phyloP scores from a whole-genome alignment of 1,140 invertebrate species.

The Philopotamus ludificatus region DNA sequence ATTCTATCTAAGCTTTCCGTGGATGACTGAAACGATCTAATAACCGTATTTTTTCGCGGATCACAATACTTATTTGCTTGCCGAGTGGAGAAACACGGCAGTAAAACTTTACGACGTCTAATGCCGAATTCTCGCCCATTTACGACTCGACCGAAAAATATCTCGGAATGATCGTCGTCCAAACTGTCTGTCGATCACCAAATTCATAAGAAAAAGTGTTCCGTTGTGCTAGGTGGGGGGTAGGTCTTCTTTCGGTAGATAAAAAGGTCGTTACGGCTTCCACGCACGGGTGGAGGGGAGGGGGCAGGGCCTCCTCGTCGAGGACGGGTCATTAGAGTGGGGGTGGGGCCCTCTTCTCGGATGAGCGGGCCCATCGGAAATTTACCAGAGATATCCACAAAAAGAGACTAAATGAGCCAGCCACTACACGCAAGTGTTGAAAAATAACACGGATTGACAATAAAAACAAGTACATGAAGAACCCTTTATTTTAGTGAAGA shows the following conservation, averaged over 20 bases:
- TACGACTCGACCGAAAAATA: neutral
- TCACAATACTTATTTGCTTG: too few relatives aligned
- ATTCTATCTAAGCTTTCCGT: neutral
- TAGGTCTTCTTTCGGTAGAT: conserved; percentile 18
- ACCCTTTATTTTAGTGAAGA: too few relatives aligned
- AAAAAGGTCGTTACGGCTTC: conserved; percentile 23
- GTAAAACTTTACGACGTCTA: neutral
- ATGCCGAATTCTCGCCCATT: neutral
- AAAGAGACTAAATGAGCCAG: too few relatives aligned
- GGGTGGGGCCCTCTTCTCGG: conserved; percentile 3
- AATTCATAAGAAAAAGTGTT: conserved; percentile 4
- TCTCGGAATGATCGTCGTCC: conserved; percentile 16
- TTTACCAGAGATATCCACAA: neutral
- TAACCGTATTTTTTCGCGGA: neutral
- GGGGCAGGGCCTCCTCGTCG: conserved; percentile 1
- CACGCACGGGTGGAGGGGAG: neutral
- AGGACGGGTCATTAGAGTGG: conserved; percentile 20
- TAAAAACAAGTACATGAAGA: too few relatives aligned
- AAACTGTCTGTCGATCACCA: neutral
- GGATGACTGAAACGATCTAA: neutral
- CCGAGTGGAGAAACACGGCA: neutral
- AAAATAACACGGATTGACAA: too few relatives aligned
- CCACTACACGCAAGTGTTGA: too few relatives aligned
- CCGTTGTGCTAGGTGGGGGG: neutral
- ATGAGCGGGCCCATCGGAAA: conserved; percentile 5